phyloP scores from a whole-genome alignment of 2,888 invertebrate species.

The Monoplex corrugatus region DNA sequence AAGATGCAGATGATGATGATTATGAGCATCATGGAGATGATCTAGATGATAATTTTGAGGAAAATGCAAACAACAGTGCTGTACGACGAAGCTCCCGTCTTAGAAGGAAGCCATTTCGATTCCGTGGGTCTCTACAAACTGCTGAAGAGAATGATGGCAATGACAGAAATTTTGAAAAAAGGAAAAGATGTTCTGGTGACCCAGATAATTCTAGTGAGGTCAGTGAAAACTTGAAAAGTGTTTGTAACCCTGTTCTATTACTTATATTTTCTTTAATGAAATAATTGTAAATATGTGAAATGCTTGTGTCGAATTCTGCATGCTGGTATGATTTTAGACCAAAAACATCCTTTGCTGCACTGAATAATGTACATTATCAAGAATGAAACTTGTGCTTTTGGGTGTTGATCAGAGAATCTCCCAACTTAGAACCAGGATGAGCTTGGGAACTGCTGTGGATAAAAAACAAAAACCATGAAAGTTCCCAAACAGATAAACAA shows the following conservation, averaged over 20 bases:
- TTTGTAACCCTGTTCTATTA: not conserved
- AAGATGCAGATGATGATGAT: slow-evolving; percentile 49
- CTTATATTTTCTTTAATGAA: too few relatives aligned
- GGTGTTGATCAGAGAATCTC: too few relatives aligned
- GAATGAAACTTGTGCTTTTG: too few relatives aligned
- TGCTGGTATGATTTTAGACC: too few relatives aligned
- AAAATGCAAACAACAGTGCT: slow-evolving; percentile 58
- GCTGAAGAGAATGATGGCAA: not conserved
- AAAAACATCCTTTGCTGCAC: too few relatives aligned
- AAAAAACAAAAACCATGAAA: too few relatives aligned
- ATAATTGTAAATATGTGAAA: too few relatives aligned
- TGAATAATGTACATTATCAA: too few relatives aligned
- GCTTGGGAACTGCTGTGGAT: too few relatives aligned
- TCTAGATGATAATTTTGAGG: slow-evolving; percentile 43
- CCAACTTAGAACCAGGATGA: too few relatives aligned
- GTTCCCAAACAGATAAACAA: too few relatives aligned
- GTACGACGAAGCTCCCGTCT: slow-evolving; percentile 71
- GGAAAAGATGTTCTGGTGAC: slow-evolving; percentile 39
- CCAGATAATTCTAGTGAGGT: slow-evolving; percentile 29
- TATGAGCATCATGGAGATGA: slow-evolving; percentile 11
- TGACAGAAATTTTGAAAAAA: not conserved
- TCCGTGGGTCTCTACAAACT: not conserved
- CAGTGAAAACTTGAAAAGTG: not conserved
- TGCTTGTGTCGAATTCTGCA: too few relatives aligned
- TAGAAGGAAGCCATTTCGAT: slow-evolving; percentile 7